Conservation (phyloP, 1,140 invertebrate genomes). For the Musca domestica region DNA sequence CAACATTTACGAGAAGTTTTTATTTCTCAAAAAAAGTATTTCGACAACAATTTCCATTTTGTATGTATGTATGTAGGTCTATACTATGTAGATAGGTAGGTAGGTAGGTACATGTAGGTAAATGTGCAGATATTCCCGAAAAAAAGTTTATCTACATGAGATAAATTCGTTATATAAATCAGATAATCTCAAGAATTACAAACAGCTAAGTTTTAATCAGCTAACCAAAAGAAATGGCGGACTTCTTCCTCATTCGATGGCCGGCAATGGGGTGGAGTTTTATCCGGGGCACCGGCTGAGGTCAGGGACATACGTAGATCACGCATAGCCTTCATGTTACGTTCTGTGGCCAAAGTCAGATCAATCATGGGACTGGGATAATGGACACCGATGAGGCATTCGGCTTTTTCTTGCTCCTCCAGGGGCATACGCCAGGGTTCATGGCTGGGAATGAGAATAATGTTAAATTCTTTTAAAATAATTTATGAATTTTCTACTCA, state of each 20-base stretch:
- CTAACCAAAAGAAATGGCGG: slow-evolving; percentile 63
- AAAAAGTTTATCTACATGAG: no score
- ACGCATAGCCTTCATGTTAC: slow-evolving; percentile 60
- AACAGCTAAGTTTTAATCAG: slow-evolving; percentile 27
- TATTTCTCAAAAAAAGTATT: no score
- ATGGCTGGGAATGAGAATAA: slow-evolving; percentile 52
- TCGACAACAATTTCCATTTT: no score
- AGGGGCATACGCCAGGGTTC: slow-evolving; percentile 74
- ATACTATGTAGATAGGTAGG: no score
- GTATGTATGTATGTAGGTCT: no score
- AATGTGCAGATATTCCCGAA: no score
- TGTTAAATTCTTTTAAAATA: slow-evolving; percentile 27
- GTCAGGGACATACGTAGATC: slow-evolving; percentile 52
- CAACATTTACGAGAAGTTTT: no score
- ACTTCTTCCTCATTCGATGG: slow-evolving; percentile 64
- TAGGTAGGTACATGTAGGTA: no score
- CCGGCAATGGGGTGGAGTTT: slow-evolving; percentile 62
- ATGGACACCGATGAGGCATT: slow-evolving; percentile 69
- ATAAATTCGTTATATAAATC: no score
- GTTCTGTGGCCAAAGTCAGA: slow-evolving; percentile 60
- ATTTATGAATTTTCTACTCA: slow-evolving; percentile 51
- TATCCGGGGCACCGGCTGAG: slow-evolving; percentile 39
- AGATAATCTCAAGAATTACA: no score
- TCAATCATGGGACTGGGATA: slow-evolving; percentile 70
- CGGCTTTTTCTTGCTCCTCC: slow-evolving; percentile 64